These are phyloP conservation scores for Dasyprocta punctata DNA, from an alignment of 2,113 vertebrate species.

Conservation along the genomic window DNA sequence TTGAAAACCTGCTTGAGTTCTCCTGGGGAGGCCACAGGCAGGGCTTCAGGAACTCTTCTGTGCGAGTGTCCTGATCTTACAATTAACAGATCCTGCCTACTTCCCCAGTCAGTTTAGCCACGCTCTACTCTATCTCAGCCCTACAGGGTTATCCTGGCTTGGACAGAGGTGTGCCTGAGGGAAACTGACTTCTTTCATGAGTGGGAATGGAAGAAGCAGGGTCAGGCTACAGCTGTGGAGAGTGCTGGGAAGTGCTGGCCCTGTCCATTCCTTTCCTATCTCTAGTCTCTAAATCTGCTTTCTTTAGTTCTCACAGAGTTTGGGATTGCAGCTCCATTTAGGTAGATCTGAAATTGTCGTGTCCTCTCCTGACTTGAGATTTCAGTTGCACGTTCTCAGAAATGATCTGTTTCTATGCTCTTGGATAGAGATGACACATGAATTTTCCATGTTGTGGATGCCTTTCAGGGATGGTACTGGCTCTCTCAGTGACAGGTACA, in stretches of 20 bases:
- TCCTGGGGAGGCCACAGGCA: neutral
- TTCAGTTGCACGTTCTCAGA: neutral
- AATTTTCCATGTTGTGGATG: neutral
- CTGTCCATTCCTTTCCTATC: neutral
- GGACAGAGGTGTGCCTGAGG: neutral
- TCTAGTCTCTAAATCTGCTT: neutral
- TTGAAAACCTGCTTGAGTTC: neutral
- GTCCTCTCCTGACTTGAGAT: neutral
- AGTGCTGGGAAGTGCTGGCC: accelerated
- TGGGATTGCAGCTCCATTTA: neutral
- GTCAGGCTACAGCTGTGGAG: neutral
- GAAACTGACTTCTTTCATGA: neutral
- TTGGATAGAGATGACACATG: neutral
- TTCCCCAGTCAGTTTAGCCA: neutral
- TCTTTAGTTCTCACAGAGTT: neutral
- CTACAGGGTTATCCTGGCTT: no score
- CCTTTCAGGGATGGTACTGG: neutral
- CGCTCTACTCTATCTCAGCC: neutral
- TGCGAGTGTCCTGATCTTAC: neutral
- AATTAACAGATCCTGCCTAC: neutral
- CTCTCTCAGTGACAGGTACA: constrained; percentile 29
- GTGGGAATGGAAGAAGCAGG: neutral
- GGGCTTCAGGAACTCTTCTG: neutral
- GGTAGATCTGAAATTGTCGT: neutral
- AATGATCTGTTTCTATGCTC: neutral